These are phyloP conservation scores for Epirrhoe tristata DNA, from an alignment of 2,888 invertebrate species.

Conservation along the genomic window DNA sequence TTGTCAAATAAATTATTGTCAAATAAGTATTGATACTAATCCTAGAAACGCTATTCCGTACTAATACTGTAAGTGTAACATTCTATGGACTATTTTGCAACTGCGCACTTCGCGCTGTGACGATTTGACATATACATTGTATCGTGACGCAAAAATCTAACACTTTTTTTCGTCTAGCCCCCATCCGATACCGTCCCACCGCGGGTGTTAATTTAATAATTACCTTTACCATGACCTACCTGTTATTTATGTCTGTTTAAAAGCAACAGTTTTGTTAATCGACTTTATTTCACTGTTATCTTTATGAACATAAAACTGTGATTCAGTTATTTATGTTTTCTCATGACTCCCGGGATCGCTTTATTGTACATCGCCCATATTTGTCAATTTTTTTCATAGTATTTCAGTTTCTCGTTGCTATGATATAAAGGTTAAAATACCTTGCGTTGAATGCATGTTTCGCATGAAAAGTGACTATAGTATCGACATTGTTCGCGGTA, in stretches of 20 bases:
- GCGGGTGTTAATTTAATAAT: too few species aligned
- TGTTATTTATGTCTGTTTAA: background rate
- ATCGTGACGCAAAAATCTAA: too few species aligned
- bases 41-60: too few species aligned
- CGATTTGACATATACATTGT: too few species aligned
- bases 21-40: too few species aligned
- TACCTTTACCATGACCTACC: too few species aligned
- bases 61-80: too few species aligned
- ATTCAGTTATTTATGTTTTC: constrained; percentile 53
- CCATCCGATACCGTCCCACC: too few species aligned
- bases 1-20: too few species aligned
- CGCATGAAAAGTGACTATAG: constrained; percentile 24
- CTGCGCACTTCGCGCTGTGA: too few species aligned
- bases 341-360: constrained; percentile 52
- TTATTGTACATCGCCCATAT: constrained; percentile 42
- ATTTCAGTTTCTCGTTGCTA: background rate
- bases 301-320: constrained; percentile 54
- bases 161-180: too few species aligned
- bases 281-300: constrained; percentile 50
- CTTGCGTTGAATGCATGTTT: constrained; percentile 3
- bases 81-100: too few species aligned
- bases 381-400: constrained; percentile 17
- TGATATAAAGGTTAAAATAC: constrained; percentile 12
- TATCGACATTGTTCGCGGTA: constrained; percentile 27
- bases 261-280: constrained; percentile 17